Evolutionary conservation across 1,140 invertebrate genomes (phyloP).

Genomic region (Phortica variegata): DNA sequence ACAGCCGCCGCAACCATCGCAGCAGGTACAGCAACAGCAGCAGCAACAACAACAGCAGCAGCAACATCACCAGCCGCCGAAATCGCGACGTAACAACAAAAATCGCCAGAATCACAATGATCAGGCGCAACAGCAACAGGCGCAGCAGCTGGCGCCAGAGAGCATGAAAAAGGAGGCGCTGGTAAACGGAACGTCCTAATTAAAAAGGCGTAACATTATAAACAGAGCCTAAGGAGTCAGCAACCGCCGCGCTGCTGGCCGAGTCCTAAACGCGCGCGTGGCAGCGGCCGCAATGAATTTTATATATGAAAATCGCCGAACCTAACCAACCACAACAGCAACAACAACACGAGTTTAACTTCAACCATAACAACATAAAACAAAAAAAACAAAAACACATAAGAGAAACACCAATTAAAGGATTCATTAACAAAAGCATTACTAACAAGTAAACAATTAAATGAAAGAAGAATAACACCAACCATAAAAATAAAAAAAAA

Average conservation of each 20-base stretch:
- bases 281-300: too few species aligned
- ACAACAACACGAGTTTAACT: not conserved
- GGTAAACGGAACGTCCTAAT: conserved; percentile 53
- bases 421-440: conserved; percentile 14
- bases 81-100: conserved; percentile 47
- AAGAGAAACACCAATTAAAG: not conserved
- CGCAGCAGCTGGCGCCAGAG: conserved; percentile 26
- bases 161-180: conserved; percentile 46
- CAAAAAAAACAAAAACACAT: conserved; percentile 8
- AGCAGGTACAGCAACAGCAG: conserved; percentile 20
- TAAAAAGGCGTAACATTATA: not conserved
- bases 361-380: too few species aligned
- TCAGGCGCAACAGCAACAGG: conserved; percentile 21
- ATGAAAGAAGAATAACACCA: too few species aligned
- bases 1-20: conserved; percentile 23
- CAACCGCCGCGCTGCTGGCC: too few species aligned
- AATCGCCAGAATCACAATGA: conserved; percentile 48
- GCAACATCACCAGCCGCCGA: conserved; percentile 38
- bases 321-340: not conserved
- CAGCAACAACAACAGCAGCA: conserved; percentile 16
- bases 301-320: not conserved
- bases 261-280: too few species aligned
- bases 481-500: conserved; percentile 1
- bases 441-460: conserved; percentile 18
- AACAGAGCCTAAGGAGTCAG: not conserved